Evolutionary conservation across 2,797 vertebrate genomes (phyloP), one percentile per base, ranked within the genome.

Genomic region (Typhlichthys eigenmanni): DNA sequence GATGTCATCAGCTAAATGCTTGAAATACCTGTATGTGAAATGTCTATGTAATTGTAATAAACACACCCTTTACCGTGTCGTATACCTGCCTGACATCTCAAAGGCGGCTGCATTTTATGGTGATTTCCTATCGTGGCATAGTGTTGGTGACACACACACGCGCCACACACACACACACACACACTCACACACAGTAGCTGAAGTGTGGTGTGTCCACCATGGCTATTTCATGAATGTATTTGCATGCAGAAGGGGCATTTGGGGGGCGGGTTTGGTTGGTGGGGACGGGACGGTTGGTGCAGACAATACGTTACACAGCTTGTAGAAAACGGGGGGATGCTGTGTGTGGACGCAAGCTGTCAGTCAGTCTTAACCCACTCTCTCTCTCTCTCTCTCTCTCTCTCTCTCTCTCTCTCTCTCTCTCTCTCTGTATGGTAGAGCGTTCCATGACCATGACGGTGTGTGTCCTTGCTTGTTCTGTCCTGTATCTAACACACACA

Each of bases 161-260:
- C 47, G 56, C 63, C 55, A 45, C 58, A 61, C 47, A 66, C 60
- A 69, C 19, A 34, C 34, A 34, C 34, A 6, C 7, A 34, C 34
- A 34, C 19, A 54, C 64, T 58, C 68, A 57, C 52, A 54, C 58
- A 8, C 51, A 50, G 14, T 61, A 71, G 82, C 67, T 69, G 69
- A 71, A 70, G 67, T 55, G 19, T 73, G 83, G 74, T 59, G 34
- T 85, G 83, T 89, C 86, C 87, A 86, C 86, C 84, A 84, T 80
- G 85, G 87, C 87, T 87, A 88, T 90, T 88, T 83, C 82, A 88
- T 90, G 86, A 87, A 88, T 88, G 86, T 86, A 88, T 91, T 91
- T 91, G 86, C 87, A 90, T 89, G 85, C 76, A 79, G 78, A 89
- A 82, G 74, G 87, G 79, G 76, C 79, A 82, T 58, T 63, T 72